phyloP scores from a whole-genome alignment of 2,888 invertebrate genomes.

The Brachylomia viminalis region DNA sequence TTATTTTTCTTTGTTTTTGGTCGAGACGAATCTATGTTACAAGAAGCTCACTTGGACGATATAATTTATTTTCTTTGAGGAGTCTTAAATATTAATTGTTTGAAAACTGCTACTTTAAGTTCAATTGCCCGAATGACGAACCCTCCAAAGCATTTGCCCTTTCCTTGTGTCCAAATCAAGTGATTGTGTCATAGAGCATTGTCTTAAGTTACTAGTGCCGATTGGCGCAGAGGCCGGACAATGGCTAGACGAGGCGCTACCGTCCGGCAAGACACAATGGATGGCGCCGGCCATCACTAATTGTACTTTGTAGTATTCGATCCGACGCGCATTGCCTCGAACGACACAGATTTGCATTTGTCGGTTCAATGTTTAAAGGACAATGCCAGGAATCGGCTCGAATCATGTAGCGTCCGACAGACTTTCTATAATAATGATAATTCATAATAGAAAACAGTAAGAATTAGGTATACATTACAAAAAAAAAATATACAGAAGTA shows the following conservation, averaged over 20 bases:
- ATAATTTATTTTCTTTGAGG: neutral
- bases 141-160: conserved; percentile 18
- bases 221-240: conserved; percentile 48
- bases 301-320: conserved; percentile 52
- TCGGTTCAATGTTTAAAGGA: conserved; percentile 4
- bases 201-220: conserved; percentile 47
- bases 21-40: neutral
- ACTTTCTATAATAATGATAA: no score
- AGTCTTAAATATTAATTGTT: neutral
- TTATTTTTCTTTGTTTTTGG: neutral
- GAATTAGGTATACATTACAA: no score
- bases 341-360: conserved; percentile 46
- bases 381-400: no score
- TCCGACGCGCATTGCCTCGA: conserved; percentile 25
- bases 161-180: conserved; percentile 37
- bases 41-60: neutral
- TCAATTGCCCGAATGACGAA: neutral
- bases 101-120: conserved; percentile 12
- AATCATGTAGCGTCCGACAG: no score
- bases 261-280: conserved; percentile 60
- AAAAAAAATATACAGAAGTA: no score
- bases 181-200: conserved; percentile 56
- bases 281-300: conserved; percentile 60
- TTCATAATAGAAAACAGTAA: no score
- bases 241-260: conserved; percentile 61